A percentile compares a stretch with the other conserved stretches of the same genome.
phyloP scores from a whole-genome alignment of 2,888 invertebrate genomes.

The Diaperis boleti region DNA sequence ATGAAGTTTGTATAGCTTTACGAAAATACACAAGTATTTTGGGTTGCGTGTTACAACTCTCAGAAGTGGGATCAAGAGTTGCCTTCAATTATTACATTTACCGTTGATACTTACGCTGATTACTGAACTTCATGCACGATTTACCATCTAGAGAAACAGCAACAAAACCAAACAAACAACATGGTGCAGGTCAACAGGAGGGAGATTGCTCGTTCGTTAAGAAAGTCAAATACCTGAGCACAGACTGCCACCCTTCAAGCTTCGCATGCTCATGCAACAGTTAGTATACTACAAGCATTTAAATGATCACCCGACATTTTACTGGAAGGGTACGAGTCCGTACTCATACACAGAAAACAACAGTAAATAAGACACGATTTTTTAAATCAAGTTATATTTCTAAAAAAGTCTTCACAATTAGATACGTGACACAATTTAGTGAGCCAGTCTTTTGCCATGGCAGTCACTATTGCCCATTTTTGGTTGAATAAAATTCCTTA shows the following conservation, averaged over 20 bases:
- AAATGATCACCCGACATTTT: constrained; percentile 33
- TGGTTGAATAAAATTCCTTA: constrained; percentile 30
- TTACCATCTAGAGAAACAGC: not conserved
- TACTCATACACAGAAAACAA: constrained; percentile 45
- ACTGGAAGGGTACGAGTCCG: constrained; percentile 64
- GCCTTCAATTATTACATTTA: too few relatives aligned
- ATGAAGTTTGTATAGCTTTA: too few relatives aligned
- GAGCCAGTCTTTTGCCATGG: constrained; percentile 63
- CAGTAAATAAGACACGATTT: constrained; percentile 50
- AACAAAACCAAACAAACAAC: constrained; percentile 8
- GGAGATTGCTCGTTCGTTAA: not conserved
- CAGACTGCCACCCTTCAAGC: constrained; percentile 55
- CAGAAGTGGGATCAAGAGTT: too few relatives aligned
- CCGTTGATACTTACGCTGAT: too few relatives aligned
- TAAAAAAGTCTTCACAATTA: constrained; percentile 66
- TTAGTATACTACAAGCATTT: constrained; percentile 12
- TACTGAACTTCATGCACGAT: too few relatives aligned
- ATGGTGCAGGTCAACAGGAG: constrained; percentile 4
- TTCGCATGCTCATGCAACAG: constrained; percentile 55
- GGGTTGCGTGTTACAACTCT: too few relatives aligned
- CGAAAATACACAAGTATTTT: too few relatives aligned
- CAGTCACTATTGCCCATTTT: constrained; percentile 56
- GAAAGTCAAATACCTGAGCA: constrained; percentile 7
- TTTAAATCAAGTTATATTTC: constrained; percentile 65
- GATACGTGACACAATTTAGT: constrained; percentile 62